Base-by-base conservation (phyloP, 2,888 invertebrate genomes). In the Elegia similella region DNA sequence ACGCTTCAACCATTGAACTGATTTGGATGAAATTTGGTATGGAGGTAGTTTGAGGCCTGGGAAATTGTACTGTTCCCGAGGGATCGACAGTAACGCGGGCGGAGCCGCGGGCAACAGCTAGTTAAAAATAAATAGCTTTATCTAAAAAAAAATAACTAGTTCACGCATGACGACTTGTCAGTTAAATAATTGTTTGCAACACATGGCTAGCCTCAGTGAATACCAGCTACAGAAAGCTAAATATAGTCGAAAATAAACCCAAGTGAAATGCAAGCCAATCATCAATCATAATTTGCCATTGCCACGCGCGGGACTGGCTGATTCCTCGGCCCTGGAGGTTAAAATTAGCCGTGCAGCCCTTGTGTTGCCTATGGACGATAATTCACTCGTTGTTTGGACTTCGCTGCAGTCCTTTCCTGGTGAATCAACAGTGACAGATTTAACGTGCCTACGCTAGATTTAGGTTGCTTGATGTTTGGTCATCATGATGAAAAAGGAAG, bases 251-350 rank as follows among this genome's bases (percentile, higher is more conserved):
- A 68, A 75, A 70, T 66, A 66, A 70, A 66, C 67, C 67, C 60
- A 62, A 59, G 67, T 73, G 78, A 78, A 81, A 82, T 74, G 67
- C 71, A 76, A 80, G 70, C 75, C 72, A 67, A 75, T 77, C 76
- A 87, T 88, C 82, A 79, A 80, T 88, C 86, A 87, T 83, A 87
- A 88, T 88, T 87, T 87, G 83, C 81, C 77, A 75, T 87, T 87
- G 83, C 81, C 77, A 75, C 80, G 75, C 70, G 75, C 76, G 76
- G 73, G 74, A 76, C 84, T 87, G 87, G 86, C 86, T 77, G 67
- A 82, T 81, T 80, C 67, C 71, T 69, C 79, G 86, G 83, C 88
- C 88, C 83, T 88, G 87, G 84, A 57, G 52, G 69, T 81, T 90
- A 90, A 80, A 82, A 85, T 82, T 90, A 90, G 83, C 68, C 64